Percentiles rank a stretch among this genome's conserved stretches.
Evolutionary conservation across 2,888 invertebrate species (phyloP).

Genomic region (Polyommatus icarus): DNA sequence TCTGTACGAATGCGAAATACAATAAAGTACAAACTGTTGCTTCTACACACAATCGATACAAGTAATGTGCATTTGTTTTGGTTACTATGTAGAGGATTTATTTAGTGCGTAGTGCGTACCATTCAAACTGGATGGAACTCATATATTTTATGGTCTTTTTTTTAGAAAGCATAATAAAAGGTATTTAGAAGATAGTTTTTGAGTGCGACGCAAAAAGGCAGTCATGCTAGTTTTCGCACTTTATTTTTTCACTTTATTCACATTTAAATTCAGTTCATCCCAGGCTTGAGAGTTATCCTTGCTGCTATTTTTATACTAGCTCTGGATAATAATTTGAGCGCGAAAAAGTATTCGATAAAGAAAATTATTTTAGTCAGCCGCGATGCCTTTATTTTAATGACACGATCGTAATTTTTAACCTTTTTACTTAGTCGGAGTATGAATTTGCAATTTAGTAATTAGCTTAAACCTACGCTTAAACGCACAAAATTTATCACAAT

Average conservation of each 20-base stretch:
- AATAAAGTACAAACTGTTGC: conserved; percentile 54
- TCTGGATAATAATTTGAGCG: background rate
- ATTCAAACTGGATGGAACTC: background rate
- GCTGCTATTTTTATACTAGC: background rate
- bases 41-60: conserved; percentile 53
- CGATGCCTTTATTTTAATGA: too few species aligned
- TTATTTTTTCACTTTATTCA: background rate
- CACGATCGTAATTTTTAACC: too few species aligned
- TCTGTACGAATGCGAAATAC: background rate
- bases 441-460: too few species aligned
- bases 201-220: background rate
- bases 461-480: too few species aligned
- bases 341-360: background rate
- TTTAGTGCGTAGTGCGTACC: conserved; percentile 8
- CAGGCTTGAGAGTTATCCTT: background rate
- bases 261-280: background rate
- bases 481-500: too few species aligned
- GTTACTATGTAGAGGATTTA: conserved; percentile 38
- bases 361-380: background rate
- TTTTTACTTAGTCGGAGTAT: too few species aligned
- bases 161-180: background rate
- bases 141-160: background rate
- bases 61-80: conserved; percentile 62
- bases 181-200: background rate
- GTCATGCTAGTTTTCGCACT: background rate